Percentiles rank a stretch among this genome's conserved stretches.
phyloP scores from a whole-genome alignment of 2,113 vertebrate genomes.

The Regulus satrapa region DNA sequence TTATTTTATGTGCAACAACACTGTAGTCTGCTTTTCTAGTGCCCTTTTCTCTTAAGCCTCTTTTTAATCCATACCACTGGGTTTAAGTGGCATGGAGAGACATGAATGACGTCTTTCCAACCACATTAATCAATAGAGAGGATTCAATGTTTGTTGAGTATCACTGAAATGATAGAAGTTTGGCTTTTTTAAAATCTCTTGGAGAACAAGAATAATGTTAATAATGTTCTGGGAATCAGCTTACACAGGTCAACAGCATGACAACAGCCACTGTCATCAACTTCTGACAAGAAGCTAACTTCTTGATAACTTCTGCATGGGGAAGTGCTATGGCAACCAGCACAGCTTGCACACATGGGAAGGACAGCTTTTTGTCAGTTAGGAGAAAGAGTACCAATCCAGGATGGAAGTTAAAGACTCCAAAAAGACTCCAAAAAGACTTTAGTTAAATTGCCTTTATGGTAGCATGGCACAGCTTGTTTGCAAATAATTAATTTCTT shows the following conservation, averaged over 20 bases:
- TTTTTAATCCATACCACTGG: not conserved
- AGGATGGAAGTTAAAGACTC: not conserved
- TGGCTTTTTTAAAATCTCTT: not conserved
- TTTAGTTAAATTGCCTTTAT: not conserved
- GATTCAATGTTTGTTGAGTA: not conserved
- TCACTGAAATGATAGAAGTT: not conserved
- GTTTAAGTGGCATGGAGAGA: not conserved
- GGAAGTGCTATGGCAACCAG: not conserved
- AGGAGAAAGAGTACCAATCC: not conserved
- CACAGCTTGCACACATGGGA: not conserved
- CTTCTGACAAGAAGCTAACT: not conserved
- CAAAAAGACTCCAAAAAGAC: not conserved
- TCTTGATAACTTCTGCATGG: too few species aligned
- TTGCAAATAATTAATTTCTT: not conserved
- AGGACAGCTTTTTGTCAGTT: not conserved
- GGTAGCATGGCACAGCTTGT: not conserved
- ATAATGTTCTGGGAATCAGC: not conserved
- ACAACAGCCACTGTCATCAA: not conserved
- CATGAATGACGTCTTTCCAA: not conserved
- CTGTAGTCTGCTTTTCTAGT: not conserved
- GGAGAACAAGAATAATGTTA: not conserved
- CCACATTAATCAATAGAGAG: not conserved
- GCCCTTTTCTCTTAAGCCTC: not conserved
- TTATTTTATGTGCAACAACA: not conserved
- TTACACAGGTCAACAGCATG: accelerated